Percentiles rank a stretch among this genome's conserved stretches.
Conservation (phyloP, 2,113 vertebrate genomes). For the Taurulus bubalis region DNA sequence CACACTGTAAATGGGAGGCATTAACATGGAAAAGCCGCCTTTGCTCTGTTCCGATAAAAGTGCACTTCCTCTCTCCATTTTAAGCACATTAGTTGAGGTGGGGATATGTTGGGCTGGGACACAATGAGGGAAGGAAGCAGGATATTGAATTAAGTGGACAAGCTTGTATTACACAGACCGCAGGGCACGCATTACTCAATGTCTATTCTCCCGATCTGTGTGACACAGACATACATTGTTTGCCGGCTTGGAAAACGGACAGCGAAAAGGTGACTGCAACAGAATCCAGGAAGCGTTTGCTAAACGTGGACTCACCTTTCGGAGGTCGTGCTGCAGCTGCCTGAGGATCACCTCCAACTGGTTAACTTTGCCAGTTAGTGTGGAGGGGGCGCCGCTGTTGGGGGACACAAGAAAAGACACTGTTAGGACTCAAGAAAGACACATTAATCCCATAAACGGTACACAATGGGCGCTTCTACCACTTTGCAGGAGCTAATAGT, state of each 20-base stretch:
- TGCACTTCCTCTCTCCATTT: slow-evolving; percentile 65
- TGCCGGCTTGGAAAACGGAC: slow-evolving; percentile 7
- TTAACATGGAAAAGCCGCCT: slow-evolving; percentile 62
- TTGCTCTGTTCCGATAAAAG: slow-evolving; percentile 59
- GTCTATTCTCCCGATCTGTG: slow-evolving; percentile 44
- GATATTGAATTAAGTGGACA: slow-evolving; percentile 74
- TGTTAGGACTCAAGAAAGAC: neutral
- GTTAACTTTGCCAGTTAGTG: slow-evolving; percentile 97
- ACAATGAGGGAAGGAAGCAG: slow-evolving; percentile 75
- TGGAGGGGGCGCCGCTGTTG: slow-evolving; percentile 83
- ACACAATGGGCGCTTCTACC: neutral
- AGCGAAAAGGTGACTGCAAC: slow-evolving; percentile 20
- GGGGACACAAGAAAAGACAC: slow-evolving; percentile 2
- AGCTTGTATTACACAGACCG: slow-evolving; percentile 65
- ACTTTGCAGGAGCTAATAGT: neutral
- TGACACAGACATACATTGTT: slow-evolving; percentile 37
- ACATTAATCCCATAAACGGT: neutral
- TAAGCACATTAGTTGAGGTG: slow-evolving; percentile 64
- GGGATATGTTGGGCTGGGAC: slow-evolving; percentile 54
- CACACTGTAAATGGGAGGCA: slow-evolving; percentile 51
- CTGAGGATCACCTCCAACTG: slow-evolving; percentile 95
- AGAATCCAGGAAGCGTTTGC: neutral
- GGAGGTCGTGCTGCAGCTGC: slow-evolving; percentile 94
- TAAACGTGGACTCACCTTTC: slow-evolving; percentile 85
- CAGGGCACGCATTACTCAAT: slow-evolving; percentile 56